A percentile compares a stretch with the other conserved stretches of the same genome.
Conservation (phyloP, 1,140 invertebrate species). For the Ctenoplectra terminalis region DNA sequence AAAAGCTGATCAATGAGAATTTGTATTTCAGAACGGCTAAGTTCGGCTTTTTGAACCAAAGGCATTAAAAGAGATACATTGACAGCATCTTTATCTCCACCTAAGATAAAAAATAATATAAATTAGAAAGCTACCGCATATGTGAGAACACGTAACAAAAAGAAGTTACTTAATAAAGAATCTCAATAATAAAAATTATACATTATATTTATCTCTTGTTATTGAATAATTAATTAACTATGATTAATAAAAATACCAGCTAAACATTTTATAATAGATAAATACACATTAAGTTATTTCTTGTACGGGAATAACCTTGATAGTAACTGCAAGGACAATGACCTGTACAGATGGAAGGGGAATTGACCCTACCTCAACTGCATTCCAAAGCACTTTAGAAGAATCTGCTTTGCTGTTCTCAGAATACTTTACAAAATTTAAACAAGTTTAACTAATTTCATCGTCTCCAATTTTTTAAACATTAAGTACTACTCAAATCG, state of each 20-base stretch:
- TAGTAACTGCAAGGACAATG: constrained; percentile 60
- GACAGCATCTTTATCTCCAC: constrained; percentile 85
- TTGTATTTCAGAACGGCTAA: constrained; percentile 93
- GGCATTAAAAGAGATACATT: constrained; percentile 88
- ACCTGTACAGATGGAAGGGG: constrained; percentile 55
- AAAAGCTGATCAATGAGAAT: constrained; percentile 93
- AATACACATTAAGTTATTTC: constrained; percentile 31
- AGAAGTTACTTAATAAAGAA: not conserved
- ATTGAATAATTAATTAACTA: no score
- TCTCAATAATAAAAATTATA: not conserved
- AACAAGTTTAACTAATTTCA: constrained; percentile 5
- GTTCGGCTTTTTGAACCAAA: constrained; percentile 89
- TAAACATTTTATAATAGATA: not conserved
- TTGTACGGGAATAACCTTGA: constrained; percentile 55
- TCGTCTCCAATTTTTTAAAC: no score
- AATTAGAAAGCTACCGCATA: not conserved
- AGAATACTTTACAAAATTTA: constrained; percentile 58
- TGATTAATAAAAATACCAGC: no score
- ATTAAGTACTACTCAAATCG: no score
- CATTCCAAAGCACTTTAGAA: constrained; percentile 67
- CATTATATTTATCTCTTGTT: not conserved
- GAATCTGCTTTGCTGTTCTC: constrained; percentile 81
- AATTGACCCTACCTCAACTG: constrained; percentile 68
- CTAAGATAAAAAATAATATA: constrained; percentile 72
- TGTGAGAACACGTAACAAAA: not conserved